Conservation (phyloP, 23 tunicate species). For the Botrylloides violaceus region DNA sequence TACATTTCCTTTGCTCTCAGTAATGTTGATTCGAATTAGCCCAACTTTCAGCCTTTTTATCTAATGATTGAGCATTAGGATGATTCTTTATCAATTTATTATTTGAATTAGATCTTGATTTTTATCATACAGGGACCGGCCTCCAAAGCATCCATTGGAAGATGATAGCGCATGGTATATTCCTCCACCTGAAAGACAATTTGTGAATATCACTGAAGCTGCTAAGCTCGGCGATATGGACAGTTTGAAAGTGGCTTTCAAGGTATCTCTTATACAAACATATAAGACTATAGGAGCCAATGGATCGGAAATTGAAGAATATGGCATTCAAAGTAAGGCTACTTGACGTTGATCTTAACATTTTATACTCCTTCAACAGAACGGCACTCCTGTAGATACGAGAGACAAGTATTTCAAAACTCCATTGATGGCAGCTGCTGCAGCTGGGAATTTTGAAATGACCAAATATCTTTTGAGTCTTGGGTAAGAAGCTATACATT, state of each 20-base stretch:
- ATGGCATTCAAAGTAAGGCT: neutral
- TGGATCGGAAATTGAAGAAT: neutral
- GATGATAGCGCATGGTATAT: slow-evolving; percentile 94
- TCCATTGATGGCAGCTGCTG: slow-evolving; percentile 80
- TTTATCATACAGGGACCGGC: slow-evolving; percentile 47
- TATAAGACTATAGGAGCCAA: too few species aligned
- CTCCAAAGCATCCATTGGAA: slow-evolving; percentile 77
- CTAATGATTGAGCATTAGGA: too few species aligned
- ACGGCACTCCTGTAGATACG: slow-evolving; percentile 72
- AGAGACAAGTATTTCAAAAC: slow-evolving; percentile 91
- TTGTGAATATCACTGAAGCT: slow-evolving; percentile 80
- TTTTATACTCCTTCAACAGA: slow-evolving; percentile 30
- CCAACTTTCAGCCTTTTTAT: too few species aligned
- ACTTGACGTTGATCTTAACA: neutral
- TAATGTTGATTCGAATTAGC: too few species aligned
- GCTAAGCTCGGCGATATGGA: slow-evolving; percentile 65
- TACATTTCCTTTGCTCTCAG: too few species aligned
- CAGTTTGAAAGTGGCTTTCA: slow-evolving; percentile 48
- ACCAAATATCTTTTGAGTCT: slow-evolving; percentile 48
- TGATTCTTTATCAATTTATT: too few species aligned
- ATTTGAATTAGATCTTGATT: too few species aligned
- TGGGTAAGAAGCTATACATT: slow-evolving; percentile 70
- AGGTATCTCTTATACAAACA: too few species aligned
- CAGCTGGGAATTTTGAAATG: slow-evolving; percentile 65
- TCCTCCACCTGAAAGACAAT: slow-evolving; percentile 73